Conservation (phyloP, 1,140 invertebrate genomes). For the Doryteuthis pealeii region DNA sequence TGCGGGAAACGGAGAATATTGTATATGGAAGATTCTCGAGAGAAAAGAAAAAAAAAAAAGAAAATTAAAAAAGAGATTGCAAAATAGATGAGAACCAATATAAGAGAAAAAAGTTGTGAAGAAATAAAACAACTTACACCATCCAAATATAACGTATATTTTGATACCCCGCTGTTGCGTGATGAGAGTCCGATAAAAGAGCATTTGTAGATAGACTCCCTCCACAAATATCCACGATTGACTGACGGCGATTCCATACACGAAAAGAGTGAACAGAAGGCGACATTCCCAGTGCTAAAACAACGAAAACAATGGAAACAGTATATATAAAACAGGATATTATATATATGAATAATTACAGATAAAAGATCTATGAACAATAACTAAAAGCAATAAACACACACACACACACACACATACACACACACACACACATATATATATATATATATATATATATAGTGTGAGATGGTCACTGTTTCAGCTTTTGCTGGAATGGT, state of each 20-base stretch:
- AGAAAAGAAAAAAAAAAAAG: too few species aligned
- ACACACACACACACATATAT: not conserved
- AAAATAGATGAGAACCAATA: too few species aligned
- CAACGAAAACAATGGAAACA: conserved; percentile 10
- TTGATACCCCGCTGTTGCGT: conserved; percentile 70
- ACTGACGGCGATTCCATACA: conserved; percentile 75
- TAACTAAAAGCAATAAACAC: not conserved
- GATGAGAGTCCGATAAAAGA: conserved; percentile 75
- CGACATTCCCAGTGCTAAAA: conserved; percentile 73
- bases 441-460: not conserved
- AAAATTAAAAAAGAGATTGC: too few species aligned
- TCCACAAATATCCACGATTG: conserved; percentile 81
- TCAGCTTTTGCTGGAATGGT: too few species aligned
- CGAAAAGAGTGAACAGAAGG: conserved; percentile 69
- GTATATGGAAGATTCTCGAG: too few species aligned
- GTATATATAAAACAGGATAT: too few species aligned
- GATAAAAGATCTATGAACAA: too few species aligned
- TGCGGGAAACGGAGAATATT: too few species aligned
- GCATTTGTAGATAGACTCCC: conserved; percentile 76
- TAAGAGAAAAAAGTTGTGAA: too few species aligned
- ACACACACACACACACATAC: not conserved
- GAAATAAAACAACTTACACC: conserved; percentile 68
- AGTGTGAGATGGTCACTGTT: not conserved
- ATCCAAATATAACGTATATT: conserved; percentile 71
- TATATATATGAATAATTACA: too few species aligned